Evolutionary conservation across 2,888 invertebrate species (phyloP), one percentile per base, ranked within the genome.

Genomic region (Spicauda simplicius): DNA sequence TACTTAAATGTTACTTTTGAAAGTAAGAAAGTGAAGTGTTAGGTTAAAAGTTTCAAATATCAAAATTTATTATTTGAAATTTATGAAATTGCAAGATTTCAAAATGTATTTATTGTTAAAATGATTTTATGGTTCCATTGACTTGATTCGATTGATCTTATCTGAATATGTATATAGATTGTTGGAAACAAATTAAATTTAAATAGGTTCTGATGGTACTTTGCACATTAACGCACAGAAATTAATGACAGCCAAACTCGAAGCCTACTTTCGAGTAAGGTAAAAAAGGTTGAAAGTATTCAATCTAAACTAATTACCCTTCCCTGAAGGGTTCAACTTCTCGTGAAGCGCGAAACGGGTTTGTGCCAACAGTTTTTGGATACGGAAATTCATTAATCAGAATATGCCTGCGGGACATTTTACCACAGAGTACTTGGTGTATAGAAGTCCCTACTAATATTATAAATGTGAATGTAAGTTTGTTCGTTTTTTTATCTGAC

Each of bases 231-330:
- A 14, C 14, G 41, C 14, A 14, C 12, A 41, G 14, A 41, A 41
- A 41, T 41, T 41, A 60, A 60, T 50, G 25, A 50, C 33, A 33
- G 12, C 12, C 14, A 50, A 25, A 30, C 48, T 45, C 16, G 12
- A 7, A 60, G 30, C 59, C 59, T 50, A 59, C 59, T 45, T 58
- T 20, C 25, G 25, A 45, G 48, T 50, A 30, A 59, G 16, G 12
- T 30, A 72, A 73, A 71, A 71, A 70, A 66, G 72, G 69, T 70
- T 68, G 67, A 72, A 73, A 71, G 71, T 73, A 75, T 77, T 76
- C 76, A 77, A 77, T 77, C 73, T 73, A 66, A 72, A 72, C 73
- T 75, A 76, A 77, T 77, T 76, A 74, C 72, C 72, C 70, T 68
- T 41, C 63, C 70, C 72, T 72, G 71, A 72, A 74, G 76, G 74